Evolutionary conservation across 1,140 invertebrate species (phyloP).

Genomic region (Drosophila ficusphila): DNA sequence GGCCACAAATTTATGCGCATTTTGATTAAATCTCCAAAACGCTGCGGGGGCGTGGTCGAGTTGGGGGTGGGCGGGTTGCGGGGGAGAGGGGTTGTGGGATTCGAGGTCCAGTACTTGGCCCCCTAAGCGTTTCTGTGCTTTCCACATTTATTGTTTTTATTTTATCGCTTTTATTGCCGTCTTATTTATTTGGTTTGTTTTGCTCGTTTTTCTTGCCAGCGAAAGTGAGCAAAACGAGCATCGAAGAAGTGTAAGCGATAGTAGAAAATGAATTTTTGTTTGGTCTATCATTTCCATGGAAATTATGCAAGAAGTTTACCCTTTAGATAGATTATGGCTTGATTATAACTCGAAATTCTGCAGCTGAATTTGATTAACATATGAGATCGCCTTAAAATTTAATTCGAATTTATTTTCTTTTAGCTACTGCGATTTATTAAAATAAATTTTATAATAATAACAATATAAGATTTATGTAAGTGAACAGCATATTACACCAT

Average conservation of each 20-base stretch:
- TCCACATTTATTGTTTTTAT: constrained; percentile 21
- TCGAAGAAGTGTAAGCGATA: constrained; percentile 5
- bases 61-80: not conserved
- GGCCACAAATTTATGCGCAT: constrained; percentile 76
- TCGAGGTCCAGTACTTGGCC: constrained; percentile 3
- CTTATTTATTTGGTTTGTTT: constrained; percentile 44
- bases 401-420: not conserved
- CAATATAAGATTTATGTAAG: no score
- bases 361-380: not conserved
- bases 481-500: no score
- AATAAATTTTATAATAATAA: no score
- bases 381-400: not conserved
- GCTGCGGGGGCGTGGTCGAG: constrained; percentile 59
- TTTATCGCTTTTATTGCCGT: constrained; percentile 32
- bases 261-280: constrained; percentile 22
- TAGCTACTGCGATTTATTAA: no score
- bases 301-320: constrained; percentile 25
- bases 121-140: constrained; percentile 23
- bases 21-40: constrained; percentile 70
- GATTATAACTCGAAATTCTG: constrained; percentile 20
- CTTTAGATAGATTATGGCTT: constrained; percentile 2
- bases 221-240: constrained; percentile 22
- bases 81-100: not conserved
- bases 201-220: constrained; percentile 21
- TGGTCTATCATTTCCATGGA: constrained; percentile 33